Base-by-base conservation (phyloP, 2,113 vertebrate species). In the Antechinus stuartii region DNA sequence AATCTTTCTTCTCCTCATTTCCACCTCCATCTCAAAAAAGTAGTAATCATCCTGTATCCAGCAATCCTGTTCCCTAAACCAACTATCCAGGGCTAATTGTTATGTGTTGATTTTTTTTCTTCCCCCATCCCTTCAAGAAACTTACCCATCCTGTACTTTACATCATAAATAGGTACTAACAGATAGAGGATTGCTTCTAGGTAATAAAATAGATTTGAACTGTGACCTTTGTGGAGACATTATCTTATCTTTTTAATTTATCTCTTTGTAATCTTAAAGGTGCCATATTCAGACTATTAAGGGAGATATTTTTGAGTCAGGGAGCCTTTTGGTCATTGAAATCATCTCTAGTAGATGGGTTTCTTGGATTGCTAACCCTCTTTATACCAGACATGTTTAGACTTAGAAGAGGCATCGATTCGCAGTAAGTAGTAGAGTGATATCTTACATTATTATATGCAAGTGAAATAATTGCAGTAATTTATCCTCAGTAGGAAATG, bases 311-410 rank as follows among this genome's bases (percentile, higher is more conserved):
- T 84, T 22, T 19, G 5, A n/a, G n/a, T 42, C 2, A 42, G n/a
- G 19, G 19, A 84, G 19, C 6, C 35, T 76, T 22, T 84, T 84
- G n/a, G 19, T 84, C 16, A 42, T 23, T 84, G 16, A 84, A n/a
- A 84, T 84, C n/a, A 84, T 42, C 22, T 19, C 35, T 53, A 61
- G 19, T 14, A 96, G 89, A 95, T 91, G 94, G 57, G 35, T 55
- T 95, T 84, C 53, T 84, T 93, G 22, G 42, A 95, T 61, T 49
- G 91, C 68, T 84, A 84, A 42, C 19, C n/a, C 68, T 42, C 35
- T 42, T n/a, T 42, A 84, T 42, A 76, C 6, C 9, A 1, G 5
- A 76, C 35, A 23, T 84, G n/a, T 42, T 84, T 84, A 42, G 35
- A 84, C 42, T 42, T 84, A 42, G n/a, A 84, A 84, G 68, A 84